Evolutionary conservation across 2,888 invertebrate species (phyloP), one percentile per base, ranked within the genome.

Genomic region (Xylocampa areola): DNA sequence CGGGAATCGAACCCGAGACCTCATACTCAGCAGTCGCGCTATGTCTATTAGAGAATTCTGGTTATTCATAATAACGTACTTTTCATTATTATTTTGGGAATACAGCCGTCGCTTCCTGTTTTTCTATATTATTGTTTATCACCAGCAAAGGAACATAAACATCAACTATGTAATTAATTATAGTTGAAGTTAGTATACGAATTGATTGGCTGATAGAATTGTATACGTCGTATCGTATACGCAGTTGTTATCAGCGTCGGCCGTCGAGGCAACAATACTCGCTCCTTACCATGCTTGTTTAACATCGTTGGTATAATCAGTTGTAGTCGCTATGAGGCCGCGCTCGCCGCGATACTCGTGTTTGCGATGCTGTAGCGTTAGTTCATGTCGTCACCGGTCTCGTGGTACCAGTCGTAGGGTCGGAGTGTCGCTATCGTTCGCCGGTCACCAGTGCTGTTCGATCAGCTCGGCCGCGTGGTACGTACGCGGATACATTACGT

Each of bases 391-490:
- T 70, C 70, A 72, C 57, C 70, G 68, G 75, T 85, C 47, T 81
- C 87, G 84, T 88, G 86, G 92, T 92, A 90, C 78, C 77, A 82
- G 90, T 71, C 76, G 73, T 84, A 87, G 91, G 91, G 91, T 90
- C 91, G 91, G 84, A 80, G 84, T 81, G 83, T 83, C 85, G 88
- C 91, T 93, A 93, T 92, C 93, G 91, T 92, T 87, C 92, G 91
- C 84, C 89, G 87, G 85, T 82, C 87, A 86, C 86, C 90, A 92
- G 92, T 92, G 86, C 86, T 84, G 89, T 84, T 90, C 90, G 90
- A 88, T 81, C 90, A 80, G 86, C 85, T 87, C 82, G 79, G 81
- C 84, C 82, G 92, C 87, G 87, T 88, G 87, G 87, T 90, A 82
- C 84, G 83, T 81, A 80, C 82, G 86, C 85, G 81, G 73, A 77